Conservation (phyloP, 2,888 invertebrate species). For the Strigamia crassipes region DNA sequence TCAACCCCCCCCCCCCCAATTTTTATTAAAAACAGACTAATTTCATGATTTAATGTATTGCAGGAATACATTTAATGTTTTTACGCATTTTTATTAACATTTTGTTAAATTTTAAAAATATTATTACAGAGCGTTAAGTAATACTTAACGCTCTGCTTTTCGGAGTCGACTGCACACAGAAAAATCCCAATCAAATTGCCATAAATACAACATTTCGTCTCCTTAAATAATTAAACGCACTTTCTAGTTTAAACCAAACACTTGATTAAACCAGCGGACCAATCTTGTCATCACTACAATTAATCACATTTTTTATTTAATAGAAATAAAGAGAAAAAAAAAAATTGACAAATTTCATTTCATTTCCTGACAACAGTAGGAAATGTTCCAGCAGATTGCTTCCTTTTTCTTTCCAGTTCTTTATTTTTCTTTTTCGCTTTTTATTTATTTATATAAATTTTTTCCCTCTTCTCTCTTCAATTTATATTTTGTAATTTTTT, state of each 20-base stretch:
- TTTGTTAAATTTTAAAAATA: too few species aligned
- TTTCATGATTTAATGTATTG: too few species aligned
- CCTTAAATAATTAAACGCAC: not conserved
- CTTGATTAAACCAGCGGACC: not conserved
- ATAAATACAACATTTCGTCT: too few species aligned
- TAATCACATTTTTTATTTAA: not conserved
- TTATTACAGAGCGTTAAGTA: too few species aligned
- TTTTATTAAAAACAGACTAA: too few species aligned
- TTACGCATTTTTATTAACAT: too few species aligned
- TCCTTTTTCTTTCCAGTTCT: not conserved
- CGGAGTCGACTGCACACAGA: too few species aligned
- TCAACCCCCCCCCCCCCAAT: too few species aligned
- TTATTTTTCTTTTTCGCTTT: not conserved
- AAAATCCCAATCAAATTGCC: too few species aligned
- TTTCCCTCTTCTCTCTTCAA: not conserved
- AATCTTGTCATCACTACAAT: not conserved
- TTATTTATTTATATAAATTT: not conserved
- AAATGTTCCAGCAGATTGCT: constrained; percentile 23
- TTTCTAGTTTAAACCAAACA: not conserved
- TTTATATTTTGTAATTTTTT: constrained; percentile 10
- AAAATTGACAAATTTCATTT: constrained; percentile 19
- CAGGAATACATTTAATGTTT: too few species aligned
- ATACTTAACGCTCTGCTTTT: too few species aligned
- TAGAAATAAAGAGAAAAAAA: not conserved
- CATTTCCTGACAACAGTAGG: constrained; percentile 17